Evolutionary conservation across 2,888 invertebrate genomes (phyloP), one percentile per base, ranked within the genome.

Genomic region (Orchestes rusci): DNA sequence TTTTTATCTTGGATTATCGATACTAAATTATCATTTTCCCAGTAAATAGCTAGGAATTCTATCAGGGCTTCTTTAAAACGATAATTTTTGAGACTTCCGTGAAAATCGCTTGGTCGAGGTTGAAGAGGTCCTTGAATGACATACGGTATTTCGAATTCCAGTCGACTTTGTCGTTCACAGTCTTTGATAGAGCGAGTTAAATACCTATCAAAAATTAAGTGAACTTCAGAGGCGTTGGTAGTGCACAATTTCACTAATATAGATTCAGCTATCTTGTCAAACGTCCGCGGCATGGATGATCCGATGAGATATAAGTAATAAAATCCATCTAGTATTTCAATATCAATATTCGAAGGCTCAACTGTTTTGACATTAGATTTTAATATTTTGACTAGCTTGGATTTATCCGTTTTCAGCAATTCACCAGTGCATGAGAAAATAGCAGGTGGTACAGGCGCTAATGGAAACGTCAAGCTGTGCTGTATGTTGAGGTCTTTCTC

Each of bases 151-250:
- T 56, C 53, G 16, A 51, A 46, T 33, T 52, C 57, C 51, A 48
- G 10, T 45, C 52, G 42, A 41, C 31, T 51, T 51, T 53, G 37
- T n/a, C 57, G 54, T 53, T 64, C 63, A 29, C 35, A 56, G 55
- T 63, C 61, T 58, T 64, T 65, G 34, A 63, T 62, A 16, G 61
- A 63, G 7, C 63, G 61, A 31, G 54, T 42, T 34, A 58, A 53
- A 29, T 42, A 23, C 3, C 41, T 53, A 47, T 63, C 62, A 44
- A 62, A 61, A 33, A 61, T 51, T 19, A 58, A 29, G 50, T 57
- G 53, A 10, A 60, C 48, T 44, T 54, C 53, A 32, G 48, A 23
- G 20, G 60, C 57, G 32, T 48, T 48, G 35, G 45, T 43, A 32
- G 48, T 34, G 41, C 56, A 57, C 15, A 60, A n/a, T 52, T 59